A percentile compares a stretch with the other conserved stretches of the same genome.
Evolutionary conservation across 1,140 invertebrate species (phyloP).

Genomic region (Polypedilum pembai): DNA sequence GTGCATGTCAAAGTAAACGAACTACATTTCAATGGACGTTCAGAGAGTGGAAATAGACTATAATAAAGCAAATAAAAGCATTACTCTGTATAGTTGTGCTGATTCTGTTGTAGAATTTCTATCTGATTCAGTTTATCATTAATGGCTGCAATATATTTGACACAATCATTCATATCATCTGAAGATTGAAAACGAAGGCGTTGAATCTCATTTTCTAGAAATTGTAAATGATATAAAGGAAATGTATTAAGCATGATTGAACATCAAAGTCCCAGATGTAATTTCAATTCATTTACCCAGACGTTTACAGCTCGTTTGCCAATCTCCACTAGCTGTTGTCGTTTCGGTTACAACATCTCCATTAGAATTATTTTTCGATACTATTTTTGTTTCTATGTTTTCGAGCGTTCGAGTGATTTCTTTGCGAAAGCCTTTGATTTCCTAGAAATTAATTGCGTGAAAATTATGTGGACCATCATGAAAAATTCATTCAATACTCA

Average conservation of each 20-base stretch:
- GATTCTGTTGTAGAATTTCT: not conserved
- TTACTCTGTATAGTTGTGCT: not conserved
- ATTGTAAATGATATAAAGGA: not conserved
- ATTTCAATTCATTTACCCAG: slow-evolving; percentile 8
- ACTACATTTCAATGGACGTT: too few species aligned
- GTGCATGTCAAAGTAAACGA: not conserved
- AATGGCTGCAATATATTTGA: slow-evolving; percentile 10
- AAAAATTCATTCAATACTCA: slow-evolving; percentile 37
- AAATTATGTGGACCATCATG: slow-evolving; percentile 33
- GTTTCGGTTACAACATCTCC: not conserved
- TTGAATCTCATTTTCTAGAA: not conserved
- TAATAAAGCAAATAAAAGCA: not conserved
- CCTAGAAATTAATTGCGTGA: slow-evolving; percentile 32
- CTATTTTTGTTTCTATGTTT: not conserved
- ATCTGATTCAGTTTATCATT: slow-evolving; percentile 21
- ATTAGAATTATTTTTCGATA: not conserved
- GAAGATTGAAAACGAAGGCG: not conserved
- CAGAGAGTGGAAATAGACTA: not conserved
- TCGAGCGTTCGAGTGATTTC: not conserved
- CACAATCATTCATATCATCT: slow-evolving; percentile 3
- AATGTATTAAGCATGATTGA: not conserved
- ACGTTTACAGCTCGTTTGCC: not conserved
- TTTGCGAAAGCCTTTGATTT: not conserved
- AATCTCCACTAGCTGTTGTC: not conserved
- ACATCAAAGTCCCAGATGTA: not conserved